Evolutionary conservation across 1,140 invertebrate species (phyloP).

Genomic region (Melitaea cinxia): DNA sequence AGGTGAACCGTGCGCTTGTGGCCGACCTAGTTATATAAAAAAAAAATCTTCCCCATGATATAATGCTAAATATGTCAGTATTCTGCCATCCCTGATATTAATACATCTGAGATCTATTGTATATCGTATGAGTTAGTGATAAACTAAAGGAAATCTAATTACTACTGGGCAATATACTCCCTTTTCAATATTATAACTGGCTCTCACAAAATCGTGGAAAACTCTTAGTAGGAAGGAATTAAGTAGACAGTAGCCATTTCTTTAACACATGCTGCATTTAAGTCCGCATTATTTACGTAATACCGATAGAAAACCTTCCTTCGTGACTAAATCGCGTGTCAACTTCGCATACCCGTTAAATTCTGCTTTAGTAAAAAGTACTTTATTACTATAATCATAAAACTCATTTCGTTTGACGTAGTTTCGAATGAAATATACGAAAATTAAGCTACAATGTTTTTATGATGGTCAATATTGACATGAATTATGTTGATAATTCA

Average conservation of each 20-base stretch:
- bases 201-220: no score
- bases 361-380: constrained; percentile 24
- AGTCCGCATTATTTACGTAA: constrained; percentile 37
- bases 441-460: constrained; percentile 27
- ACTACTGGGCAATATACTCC: no score
- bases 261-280: constrained; percentile 25
- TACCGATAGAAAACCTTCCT: constrained; percentile 19
- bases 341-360: constrained; percentile 17
- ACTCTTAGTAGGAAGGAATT: no score
- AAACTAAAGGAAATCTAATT: no score
- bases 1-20: no score
- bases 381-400: constrained; percentile 33
- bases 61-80: no score
- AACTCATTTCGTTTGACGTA: constrained; percentile 27
- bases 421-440: constrained; percentile 10
- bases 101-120: no score
- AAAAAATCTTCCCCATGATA: no score
- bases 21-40: no score
- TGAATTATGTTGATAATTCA: constrained; percentile 1
- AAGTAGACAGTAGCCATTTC: constrained; percentile 1
- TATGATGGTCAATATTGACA: constrained; percentile 26
- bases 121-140: no score
- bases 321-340: constrained; percentile 42
- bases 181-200: no score
- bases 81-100: no score